Evolutionary conservation across 2,113 vertebrate genomes (phyloP).

Genomic region (Alces alces): DNA sequence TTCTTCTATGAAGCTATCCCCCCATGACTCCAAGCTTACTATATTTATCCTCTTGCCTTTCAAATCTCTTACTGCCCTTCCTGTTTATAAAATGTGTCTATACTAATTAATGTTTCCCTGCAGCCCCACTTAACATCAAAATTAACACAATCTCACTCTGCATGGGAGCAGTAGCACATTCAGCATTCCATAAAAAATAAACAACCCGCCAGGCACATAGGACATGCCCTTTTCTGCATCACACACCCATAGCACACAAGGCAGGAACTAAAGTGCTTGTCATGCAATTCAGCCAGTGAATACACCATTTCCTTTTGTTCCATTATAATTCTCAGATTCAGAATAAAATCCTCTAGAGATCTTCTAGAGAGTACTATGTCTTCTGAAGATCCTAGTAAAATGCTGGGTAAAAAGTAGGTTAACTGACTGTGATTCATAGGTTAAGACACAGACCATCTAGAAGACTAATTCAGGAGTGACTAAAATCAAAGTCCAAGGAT

Average conservation of each 20-base stretch:
- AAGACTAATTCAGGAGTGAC: neutral
- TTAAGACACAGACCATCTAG: neutral
- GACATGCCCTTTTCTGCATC: neutral
- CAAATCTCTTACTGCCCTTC: neutral
- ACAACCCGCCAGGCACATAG: neutral
- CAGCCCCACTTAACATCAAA: neutral
- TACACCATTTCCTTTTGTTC: neutral
- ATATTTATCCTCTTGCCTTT: neutral
- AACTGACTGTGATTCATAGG: neutral
- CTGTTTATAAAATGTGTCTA: neutral
- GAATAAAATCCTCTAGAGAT: neutral
- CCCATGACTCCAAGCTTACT: neutral
- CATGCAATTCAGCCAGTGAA: neutral
- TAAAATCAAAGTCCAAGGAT: neutral
- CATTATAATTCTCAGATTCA: neutral
- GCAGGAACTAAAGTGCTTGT: neutral
- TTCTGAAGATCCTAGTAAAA: neutral
- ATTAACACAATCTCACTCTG: neutral
- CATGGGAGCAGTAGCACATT: neutral
- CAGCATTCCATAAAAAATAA: neutral
- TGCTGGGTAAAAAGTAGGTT: neutral
- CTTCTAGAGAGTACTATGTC: neutral
- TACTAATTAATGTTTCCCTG: neutral
- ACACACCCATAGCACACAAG: neutral
- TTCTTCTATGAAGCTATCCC: neutral